Percentiles rank a stretch among this genome's conserved stretches.
Conservation (phyloP, 1,140 invertebrate species). For the Drosophila jambulina region DNA sequence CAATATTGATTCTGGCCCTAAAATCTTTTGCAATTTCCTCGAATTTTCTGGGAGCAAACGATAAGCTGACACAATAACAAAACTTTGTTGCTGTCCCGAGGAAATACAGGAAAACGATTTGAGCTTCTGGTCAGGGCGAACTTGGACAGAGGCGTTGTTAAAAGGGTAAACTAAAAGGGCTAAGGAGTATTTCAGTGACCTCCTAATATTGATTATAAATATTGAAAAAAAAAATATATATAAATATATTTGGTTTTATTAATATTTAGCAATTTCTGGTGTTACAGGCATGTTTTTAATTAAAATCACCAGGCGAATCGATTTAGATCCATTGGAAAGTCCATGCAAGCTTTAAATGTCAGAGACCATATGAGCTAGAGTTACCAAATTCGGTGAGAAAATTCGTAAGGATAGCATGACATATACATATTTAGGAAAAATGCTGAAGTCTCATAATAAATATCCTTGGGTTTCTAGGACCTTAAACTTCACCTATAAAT, state of each 20-base stretch:
- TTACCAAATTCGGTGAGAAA: not conserved
- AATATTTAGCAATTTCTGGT: no score
- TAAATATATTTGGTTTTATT: no score
- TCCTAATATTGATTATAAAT: not conserved
- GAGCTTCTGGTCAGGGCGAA: slow-evolving; percentile 9
- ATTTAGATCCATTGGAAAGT: not conserved
- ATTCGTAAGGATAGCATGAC: no score
- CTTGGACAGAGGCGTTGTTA: not conserved
- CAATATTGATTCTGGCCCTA: slow-evolving; percentile 50
- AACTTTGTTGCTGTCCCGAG: slow-evolving; percentile 16
- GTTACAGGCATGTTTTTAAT: not conserved
- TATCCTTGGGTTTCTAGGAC: not conserved
- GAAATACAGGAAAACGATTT: slow-evolving; percentile 21
- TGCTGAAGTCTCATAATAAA: not conserved
- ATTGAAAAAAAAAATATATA: no score
- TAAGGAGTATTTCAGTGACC: not conserved
- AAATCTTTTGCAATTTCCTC: slow-evolving; percentile 38
- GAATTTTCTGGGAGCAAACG: slow-evolving; percentile 23
- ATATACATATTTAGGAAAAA: no score
- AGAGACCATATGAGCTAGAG: not conserved
- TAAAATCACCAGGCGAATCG: not conserved
- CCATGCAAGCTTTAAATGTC: not conserved
- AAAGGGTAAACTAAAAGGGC: not conserved
- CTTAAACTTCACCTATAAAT: no score
- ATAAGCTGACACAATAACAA: slow-evolving; percentile 46